Evolutionary conservation across 2,888 invertebrate species (phyloP), one percentile per base, ranked within the genome.

Genomic region (Lepidonotus clava): DNA sequence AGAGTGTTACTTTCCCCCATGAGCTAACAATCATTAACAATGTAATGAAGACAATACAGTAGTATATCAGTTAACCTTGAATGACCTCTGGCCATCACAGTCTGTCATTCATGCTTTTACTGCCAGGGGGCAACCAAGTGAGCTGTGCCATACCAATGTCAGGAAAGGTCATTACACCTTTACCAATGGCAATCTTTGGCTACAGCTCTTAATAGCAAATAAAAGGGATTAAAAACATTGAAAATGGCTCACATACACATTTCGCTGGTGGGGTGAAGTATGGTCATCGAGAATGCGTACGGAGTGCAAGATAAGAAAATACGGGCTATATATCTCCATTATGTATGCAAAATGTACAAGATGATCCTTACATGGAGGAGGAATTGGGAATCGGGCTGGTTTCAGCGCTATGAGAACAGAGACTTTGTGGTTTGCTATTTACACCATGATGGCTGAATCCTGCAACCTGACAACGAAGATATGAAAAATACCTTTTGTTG

Each of bases 281-380:
- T n/a, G n/a, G n/a, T n/a, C n/a, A n/a, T n/a, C n/a, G n/a, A 32
- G 38, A 34, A 21, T 71, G 71, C 1, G 71, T 38, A 24, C 71
- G 14, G 34, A 38, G n/a, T 71, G 38, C 36, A 71, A 36, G 36
- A n/a, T 71, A 71, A 36, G 71, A 71, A 71, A 71, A 71, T 71
- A 71, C 38, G 11, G 36, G 71, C 34, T 71, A 46, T 46, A 71
- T 34, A 32, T n/a, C 38, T 71, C 38, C 71, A 34, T 36, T 11
- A 6, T 11, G 66, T 32, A 71, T 5, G 38, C 38, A n/a, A 6
- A 71, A 34, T 71, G 71, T 71, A 71, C 36, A 71, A 36, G 71
- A 71, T 2, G 38, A 11, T 34, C 66, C 71, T 14, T n/a, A 38
- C 2, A 66, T 66, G 2, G 66, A n/a, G 66, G 66, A 24, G 21